Evolutionary conservation across 2,888 invertebrate species (phyloP).

Genomic region (Uropetala carovei): DNA sequence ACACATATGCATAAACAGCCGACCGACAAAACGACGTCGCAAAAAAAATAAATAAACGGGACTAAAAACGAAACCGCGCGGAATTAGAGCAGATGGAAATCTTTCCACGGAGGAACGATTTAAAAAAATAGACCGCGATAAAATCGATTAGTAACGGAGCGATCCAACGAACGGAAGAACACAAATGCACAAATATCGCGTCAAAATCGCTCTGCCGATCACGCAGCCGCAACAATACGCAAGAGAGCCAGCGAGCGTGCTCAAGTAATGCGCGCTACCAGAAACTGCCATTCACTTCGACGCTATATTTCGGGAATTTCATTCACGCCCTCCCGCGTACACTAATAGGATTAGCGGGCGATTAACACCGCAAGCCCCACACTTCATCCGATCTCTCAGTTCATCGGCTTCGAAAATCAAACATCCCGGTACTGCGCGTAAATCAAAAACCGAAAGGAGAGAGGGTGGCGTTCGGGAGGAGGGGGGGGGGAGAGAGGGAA

Average conservation of each 20-base stretch:
- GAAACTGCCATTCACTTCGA: constrained; percentile 7
- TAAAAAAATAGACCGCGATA: no score
- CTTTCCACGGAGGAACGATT: no score
- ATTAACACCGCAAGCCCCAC: constrained; percentile 20
- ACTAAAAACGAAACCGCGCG: no score
- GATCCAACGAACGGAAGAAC: no score
- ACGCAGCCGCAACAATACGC: background rate
- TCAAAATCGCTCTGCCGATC: background rate
- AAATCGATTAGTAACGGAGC: no score
- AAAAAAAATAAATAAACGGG: no score
- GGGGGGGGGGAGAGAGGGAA: no score
- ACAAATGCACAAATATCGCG: background rate
- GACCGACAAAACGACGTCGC: no score
- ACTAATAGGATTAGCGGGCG: background rate
- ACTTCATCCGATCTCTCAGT: constrained; percentile 32
- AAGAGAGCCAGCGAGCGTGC: background rate
- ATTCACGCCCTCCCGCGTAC: background rate
- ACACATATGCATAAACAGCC: no score
- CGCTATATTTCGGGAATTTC: background rate
- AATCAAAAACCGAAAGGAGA: background rate
- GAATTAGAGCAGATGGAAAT: no score
- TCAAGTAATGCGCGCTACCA: background rate
- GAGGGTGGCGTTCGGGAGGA: no score
- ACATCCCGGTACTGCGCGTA: background rate
- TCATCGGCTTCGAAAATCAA: constrained; percentile 44